These are phyloP conservation scores for Strigops habroptila DNA, from an alignment of 2,113 vertebrate species.

Conservation along the genomic window DNA sequence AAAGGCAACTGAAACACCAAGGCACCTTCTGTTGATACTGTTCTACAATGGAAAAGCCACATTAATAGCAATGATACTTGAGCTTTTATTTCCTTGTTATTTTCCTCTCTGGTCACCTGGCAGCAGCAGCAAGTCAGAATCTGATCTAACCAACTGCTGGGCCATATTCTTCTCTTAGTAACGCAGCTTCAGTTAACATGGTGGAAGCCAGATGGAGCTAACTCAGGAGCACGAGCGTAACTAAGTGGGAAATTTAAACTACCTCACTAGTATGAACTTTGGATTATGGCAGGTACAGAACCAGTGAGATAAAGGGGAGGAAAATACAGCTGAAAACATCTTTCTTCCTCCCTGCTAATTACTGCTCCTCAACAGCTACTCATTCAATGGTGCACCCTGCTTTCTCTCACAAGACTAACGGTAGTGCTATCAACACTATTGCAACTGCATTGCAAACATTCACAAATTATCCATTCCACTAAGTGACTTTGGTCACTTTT, in stretches of 20 bases:
- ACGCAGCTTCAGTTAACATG: not conserved
- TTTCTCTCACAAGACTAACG: not conserved
- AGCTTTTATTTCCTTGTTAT: not conserved
- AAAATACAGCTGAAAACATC: not conserved
- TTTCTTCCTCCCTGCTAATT: not conserved
- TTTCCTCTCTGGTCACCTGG: not conserved
- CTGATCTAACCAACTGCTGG: not conserved
- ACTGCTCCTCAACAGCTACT: not conserved
- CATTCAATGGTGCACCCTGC: accelerated
- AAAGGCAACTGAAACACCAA: not conserved
- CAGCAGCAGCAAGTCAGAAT: not conserved
- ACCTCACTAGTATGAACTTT: accelerated
- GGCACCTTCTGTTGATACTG: not conserved
- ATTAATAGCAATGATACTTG: not conserved
- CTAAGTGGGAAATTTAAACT: not conserved
- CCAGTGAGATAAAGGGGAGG: accelerated
- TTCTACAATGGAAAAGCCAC: not conserved
- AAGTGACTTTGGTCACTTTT: not conserved
- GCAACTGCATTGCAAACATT: not conserved
- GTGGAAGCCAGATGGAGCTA: not conserved
- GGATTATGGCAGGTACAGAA: not conserved
- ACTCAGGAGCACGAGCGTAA: not conserved
- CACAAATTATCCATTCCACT: not conserved
- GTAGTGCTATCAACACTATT: not conserved
- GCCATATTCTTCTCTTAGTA: not conserved